A percentile compares a stretch with the other conserved stretches of the same genome.
Conservation (phyloP, 2,113 vertebrate species). For the Tragelaphus buxtoni region DNA sequence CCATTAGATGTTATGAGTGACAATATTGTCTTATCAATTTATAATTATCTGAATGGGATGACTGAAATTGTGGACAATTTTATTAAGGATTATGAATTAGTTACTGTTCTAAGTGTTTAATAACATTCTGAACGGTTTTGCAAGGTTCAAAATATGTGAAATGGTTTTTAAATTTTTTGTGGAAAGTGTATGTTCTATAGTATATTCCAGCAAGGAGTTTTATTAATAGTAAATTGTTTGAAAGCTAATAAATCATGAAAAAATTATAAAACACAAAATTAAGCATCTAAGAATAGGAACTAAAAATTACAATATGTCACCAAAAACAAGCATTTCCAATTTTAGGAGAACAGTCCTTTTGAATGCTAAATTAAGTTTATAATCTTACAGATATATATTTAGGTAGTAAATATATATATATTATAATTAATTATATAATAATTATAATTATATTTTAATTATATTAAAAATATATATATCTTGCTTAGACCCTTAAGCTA, state of each 20-base stretch:
- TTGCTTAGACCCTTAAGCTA: not conserved
- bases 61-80: not conserved
- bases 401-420: not conserved
- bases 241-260: not conserved
- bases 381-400: not conserved
- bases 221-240: not conserved
- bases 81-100: not conserved
- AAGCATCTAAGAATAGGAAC: constrained; percentile 2
- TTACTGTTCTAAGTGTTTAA: not conserved
- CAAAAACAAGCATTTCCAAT: not conserved
- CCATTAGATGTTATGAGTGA: not conserved
- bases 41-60: not conserved
- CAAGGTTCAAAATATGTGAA: not conserved
- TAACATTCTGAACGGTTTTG: not conserved
- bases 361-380: not conserved
- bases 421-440: no score
- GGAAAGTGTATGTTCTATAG: not conserved
- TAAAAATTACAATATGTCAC: not conserved
- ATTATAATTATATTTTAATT: no score
- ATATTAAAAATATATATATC: no score
- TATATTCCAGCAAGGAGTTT: not conserved
- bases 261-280: no score
- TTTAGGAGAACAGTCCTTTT: not conserved
- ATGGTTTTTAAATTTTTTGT: not conserved
- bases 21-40: not conserved